Conservation (phyloP, 2,113 vertebrate species). For the Channa maculata region DNA sequence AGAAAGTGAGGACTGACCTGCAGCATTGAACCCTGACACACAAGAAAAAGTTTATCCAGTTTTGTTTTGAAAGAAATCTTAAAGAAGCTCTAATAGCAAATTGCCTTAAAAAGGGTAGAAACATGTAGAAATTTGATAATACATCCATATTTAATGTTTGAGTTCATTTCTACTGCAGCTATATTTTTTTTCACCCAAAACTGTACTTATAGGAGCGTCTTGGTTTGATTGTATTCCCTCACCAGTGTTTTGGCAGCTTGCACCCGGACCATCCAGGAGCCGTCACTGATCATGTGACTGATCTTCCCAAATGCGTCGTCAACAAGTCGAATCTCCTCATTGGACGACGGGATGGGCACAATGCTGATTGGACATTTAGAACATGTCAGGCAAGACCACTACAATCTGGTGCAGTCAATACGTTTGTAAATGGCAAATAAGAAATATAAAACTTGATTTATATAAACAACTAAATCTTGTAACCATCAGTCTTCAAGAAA, state of each 20-base stretch:
- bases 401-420: background rate
- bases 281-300: conserved; percentile 98
- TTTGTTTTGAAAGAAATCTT: too few species aligned
- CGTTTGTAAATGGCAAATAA: too few species aligned
- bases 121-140: too few species aligned
- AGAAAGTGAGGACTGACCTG: conserved; percentile 98
- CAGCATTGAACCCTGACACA: conserved; percentile 92
- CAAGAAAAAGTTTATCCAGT: background rate
- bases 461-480: too few species aligned
- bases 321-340: conserved; percentile 96
- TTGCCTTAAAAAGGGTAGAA: too few species aligned
- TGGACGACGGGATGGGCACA: conserved; percentile 96
- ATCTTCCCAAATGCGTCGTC: conserved; percentile 98
- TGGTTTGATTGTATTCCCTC: conserved; percentile 54
- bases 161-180: too few species aligned
- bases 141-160: too few species aligned
- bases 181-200: too few species aligned
- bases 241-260: conserved; percentile 96
- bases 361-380: conserved; percentile 82
- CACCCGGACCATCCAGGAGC: conserved; percentile 96
- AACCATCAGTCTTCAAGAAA: too few species aligned
- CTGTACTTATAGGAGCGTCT: too few species aligned
- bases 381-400: background rate
- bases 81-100: too few species aligned
- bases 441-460: too few species aligned